These are phyloP conservation scores for Psittacula echo DNA, from an alignment of 2,797 vertebrate genomes.

Conservation along the genomic window DNA sequence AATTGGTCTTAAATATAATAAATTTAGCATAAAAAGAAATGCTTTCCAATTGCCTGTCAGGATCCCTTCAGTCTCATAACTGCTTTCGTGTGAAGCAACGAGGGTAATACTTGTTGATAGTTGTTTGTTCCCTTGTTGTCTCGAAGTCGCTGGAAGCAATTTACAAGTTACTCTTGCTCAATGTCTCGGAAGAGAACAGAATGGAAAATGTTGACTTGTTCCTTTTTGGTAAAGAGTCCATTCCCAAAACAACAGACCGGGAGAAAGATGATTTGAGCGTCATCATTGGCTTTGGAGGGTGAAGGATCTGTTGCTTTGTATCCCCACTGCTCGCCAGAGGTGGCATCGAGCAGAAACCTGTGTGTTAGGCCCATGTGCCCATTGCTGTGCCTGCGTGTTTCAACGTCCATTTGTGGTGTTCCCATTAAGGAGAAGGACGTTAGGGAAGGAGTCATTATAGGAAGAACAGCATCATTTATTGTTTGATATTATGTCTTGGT, in stretches of 20 bases:
- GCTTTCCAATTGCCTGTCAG: constrained; percentile 53
- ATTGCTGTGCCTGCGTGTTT: accelerated
- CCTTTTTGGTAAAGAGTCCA: neutral
- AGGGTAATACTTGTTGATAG: constrained; percentile 60
- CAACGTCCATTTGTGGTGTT: neutral
- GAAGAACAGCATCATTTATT: neutral
- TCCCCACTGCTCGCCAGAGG: accelerated
- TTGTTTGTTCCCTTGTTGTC: constrained; percentile 65
- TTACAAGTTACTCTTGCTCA: constrained; percentile 68
- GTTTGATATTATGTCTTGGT: neutral
- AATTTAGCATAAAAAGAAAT: constrained; percentile 42
- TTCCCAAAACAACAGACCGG: neutral
- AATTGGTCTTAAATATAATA: constrained; percentile 52
- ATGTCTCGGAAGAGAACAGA: constrained; percentile 36
- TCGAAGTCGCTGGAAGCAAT: constrained; percentile 64
- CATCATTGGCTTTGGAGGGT: neutral
- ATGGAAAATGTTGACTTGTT: constrained; percentile 55
- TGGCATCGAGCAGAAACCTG: neutral
- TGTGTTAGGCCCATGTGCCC: neutral
- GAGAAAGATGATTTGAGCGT: neutral
- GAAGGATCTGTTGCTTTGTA: neutral
- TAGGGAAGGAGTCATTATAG: neutral
- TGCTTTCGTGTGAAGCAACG: constrained; percentile 44
- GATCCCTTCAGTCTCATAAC: constrained; percentile 36
- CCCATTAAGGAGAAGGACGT: neutral